Base-by-base conservation (phyloP, 2,797 vertebrate species). In the Amblyraja radiata region DNA sequence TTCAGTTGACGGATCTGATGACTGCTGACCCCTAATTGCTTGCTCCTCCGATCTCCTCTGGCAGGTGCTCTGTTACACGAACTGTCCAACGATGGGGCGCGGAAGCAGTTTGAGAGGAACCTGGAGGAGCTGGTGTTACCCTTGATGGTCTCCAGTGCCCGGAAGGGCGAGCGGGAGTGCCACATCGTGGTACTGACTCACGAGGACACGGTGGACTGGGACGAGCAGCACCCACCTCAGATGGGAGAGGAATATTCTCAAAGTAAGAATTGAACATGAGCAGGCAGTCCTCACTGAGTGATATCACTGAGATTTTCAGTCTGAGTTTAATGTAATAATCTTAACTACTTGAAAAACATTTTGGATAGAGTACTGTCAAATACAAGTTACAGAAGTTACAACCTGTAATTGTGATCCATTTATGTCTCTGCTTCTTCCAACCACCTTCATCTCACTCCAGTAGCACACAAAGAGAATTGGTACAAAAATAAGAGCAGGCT, bases 161-260 rank as follows among this genome's bases (percentile, higher is more conserved):
- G 96, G 94, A 97, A 97, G 76, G 97, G 97, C 0, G 97, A 97
- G 93, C 95, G 97, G 0, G 97, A 97, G 21, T 97, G 97, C 91
- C 97, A 97, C 93, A 97, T 97, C 0, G 97, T 97, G 0, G 97
- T 97, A 91, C 96, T 97, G 94, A 96, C 96, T 0, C 97, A 97
- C 0, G 97, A 97, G 36, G 97, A 97, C 94, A 97, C 96, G 0
- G 97, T 97, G 94, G 97, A 97, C 94, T 97, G 97, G 97, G 97
- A 97, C 93, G 96, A 96, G 94, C 97, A 97, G 93, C 96, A 97
- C 16, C 97, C 97, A 0, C 97, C 97, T 14, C 97, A 97, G 1
- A 97, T 97, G 97, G 97, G 97, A 80, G 97, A 97, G 93, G 97
- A 97, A 76, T 97, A 97, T 90, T 97, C 97, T 0, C 97, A 97